Conservation (phyloP, 1,140 invertebrate genomes). For the Maconellicoccus hirsutus region DNA sequence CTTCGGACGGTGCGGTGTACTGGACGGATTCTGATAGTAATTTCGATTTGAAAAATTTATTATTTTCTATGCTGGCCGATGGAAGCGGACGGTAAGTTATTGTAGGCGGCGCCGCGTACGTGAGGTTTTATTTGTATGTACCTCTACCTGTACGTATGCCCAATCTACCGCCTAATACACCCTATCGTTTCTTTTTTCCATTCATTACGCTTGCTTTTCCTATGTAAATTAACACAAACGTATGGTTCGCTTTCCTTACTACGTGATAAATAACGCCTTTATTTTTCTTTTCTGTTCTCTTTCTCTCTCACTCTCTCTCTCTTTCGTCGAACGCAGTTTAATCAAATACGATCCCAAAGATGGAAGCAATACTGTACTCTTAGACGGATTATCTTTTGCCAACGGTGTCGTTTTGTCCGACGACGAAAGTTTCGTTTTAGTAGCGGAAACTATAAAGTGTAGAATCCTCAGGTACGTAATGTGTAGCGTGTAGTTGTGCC, state of each 20-base stretch:
- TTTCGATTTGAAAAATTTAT: conserved; percentile 49
- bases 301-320: conserved; percentile 31
- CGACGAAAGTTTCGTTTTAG: conserved; percentile 60
- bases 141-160: too few relatives aligned
- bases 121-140: too few relatives aligned
- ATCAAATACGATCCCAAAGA: conserved; percentile 51
- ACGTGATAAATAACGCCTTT: too few relatives aligned
- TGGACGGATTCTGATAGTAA: conserved; percentile 60
- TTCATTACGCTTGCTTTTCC: too few relatives aligned
- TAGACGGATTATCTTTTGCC: conserved; percentile 59
- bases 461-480: conserved; percentile 37
- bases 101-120: too few relatives aligned
- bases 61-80: conserved; percentile 46
- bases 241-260: too few relatives aligned
- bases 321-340: conserved; percentile 39
- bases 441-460: conserved; percentile 48
- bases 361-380: conserved; percentile 49
- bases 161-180: too few relatives aligned
- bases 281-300: conserved; percentile 20
- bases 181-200: too few relatives aligned
- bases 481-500: too few relatives aligned
- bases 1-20: conserved; percentile 61
- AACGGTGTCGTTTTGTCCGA: conserved; percentile 67
- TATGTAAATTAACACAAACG: too few relatives aligned
- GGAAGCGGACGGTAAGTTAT: conserved; percentile 60